These are phyloP conservation scores for Mustela erminea DNA, from an alignment of 2,797 vertebrate genomes.

Conservation along the genomic window DNA sequence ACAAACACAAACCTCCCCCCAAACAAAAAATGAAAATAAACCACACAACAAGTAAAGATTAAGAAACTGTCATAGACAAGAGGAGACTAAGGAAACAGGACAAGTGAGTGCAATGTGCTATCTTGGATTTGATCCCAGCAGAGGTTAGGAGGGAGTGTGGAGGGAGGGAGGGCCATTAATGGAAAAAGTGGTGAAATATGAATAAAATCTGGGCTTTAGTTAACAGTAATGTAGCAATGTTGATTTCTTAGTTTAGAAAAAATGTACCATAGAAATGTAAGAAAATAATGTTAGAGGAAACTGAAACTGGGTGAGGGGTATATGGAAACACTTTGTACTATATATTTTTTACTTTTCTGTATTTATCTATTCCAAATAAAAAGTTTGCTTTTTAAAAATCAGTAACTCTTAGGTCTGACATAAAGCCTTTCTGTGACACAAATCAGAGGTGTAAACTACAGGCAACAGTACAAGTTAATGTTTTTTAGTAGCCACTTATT, in stretches of 20 bases:
- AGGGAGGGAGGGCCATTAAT: neutral
- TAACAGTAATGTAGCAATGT: neutral
- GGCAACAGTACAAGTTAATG: neutral
- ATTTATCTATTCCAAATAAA: neutral
- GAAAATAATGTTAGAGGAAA: neutral
- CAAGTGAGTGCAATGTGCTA: neutral
- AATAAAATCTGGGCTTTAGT: neutral
- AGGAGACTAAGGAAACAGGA: neutral
- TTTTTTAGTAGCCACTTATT: neutral
- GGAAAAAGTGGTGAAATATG: neutral
- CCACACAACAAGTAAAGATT: neutral
- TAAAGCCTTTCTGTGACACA: neutral
- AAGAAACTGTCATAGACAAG: neutral
- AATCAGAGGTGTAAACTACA: neutral
- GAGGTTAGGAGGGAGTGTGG: neutral
- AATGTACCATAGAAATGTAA: neutral
- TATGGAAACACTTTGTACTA: neutral
- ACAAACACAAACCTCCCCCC: neutral
- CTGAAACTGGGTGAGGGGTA: neutral
- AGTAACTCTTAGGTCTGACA: neutral
- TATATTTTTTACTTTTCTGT: neutral
- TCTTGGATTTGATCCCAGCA: neutral
- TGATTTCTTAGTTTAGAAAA: neutral
- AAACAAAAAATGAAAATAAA: neutral
- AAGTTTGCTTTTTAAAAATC: neutral